phyloP scores from a whole-genome alignment of 2,113 vertebrate species.

The Neoarius graeffei region DNA sequence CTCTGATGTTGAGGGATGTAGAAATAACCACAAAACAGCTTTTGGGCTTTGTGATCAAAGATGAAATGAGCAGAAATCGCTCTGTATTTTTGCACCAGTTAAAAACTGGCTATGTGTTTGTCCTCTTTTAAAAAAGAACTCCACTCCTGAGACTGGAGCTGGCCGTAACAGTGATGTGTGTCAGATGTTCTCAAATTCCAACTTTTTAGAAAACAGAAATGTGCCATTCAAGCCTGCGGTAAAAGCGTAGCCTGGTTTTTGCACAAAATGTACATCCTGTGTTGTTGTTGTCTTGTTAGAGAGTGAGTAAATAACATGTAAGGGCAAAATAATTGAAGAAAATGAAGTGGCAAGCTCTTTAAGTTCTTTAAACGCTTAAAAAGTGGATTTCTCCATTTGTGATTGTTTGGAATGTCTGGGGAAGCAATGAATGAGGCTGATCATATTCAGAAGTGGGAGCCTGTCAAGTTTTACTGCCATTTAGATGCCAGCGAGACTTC shows the following conservation, averaged over 20 bases:
- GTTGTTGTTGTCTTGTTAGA: not conserved
- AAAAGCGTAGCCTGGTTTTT: not conserved
- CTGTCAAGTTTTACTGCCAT: conserved; percentile 11
- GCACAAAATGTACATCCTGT: not conserved
- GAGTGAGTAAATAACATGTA: not conserved
- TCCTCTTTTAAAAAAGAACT: not conserved
- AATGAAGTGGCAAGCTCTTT: not conserved
- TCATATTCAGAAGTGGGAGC: not conserved
- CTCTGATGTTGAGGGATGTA: conserved; percentile 22
- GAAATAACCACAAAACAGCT: conserved; percentile 2
- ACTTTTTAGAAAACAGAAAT: not conserved
- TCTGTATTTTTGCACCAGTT: conserved; percentile 24
- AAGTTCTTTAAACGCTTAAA: not conserved
- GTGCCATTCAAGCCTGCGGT: not conserved
- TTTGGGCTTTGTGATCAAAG: not conserved
- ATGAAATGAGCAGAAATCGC: not conserved
- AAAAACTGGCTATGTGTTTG: conserved; percentile 41
- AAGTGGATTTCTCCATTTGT: not conserved
- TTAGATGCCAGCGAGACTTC: conserved; percentile 14
- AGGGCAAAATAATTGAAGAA: not conserved
- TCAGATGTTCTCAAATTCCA: not conserved
- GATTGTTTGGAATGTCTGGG: not conserved
- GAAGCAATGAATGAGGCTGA: not conserved
- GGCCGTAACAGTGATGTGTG: not conserved
- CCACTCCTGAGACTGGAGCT: not conserved